Evolutionary conservation across 2,888 invertebrate genomes (phyloP).

Genomic region (Sinopyrophorus schimmeli): DNA sequence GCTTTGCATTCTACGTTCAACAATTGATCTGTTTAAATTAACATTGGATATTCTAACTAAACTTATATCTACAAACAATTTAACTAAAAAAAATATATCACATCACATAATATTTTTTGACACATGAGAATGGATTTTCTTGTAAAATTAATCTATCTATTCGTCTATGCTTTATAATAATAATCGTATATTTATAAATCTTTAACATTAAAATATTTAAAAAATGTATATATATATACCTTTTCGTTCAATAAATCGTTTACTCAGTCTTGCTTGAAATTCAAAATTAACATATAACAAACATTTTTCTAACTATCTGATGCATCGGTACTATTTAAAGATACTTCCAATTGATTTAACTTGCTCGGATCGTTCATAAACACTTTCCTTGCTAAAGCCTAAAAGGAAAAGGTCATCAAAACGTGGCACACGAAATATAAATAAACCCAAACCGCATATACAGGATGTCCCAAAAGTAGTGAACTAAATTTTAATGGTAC

Average conservation of each 20-base stretch:
- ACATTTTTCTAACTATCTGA: conserved; percentile 37
- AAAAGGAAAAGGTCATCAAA: no score
- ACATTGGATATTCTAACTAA: conserved; percentile 20
- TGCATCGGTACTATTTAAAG: conserved; percentile 40
- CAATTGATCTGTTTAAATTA: neutral
- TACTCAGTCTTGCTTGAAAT: conserved; percentile 45
- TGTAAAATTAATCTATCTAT: conserved; percentile 28
- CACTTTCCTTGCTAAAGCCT: conserved; percentile 78
- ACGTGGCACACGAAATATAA: no score
- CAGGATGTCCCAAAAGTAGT: no score
- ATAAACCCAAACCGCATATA: no score
- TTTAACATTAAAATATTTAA: conserved; percentile 43
- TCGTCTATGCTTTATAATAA: conserved; percentile 10
- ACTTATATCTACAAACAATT: conserved; percentile 19
- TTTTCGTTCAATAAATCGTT: conserved; percentile 39
- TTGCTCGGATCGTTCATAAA: conserved; percentile 81
- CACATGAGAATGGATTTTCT: conserved; percentile 48
- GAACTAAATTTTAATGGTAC: no score
- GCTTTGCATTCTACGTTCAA: no score
- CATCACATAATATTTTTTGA: conserved; percentile 54
- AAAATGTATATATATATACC: conserved; percentile 48
- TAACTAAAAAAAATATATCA: conserved; percentile 32
- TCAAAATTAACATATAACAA: conserved; percentile 36
- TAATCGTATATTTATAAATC: conserved; percentile 27
- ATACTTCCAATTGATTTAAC: conserved; percentile 58